Evolutionary conservation across 2,797 vertebrate genomes (phyloP), one percentile per base, ranked within the genome.

Genomic region (Emydoidea blandingii): DNA sequence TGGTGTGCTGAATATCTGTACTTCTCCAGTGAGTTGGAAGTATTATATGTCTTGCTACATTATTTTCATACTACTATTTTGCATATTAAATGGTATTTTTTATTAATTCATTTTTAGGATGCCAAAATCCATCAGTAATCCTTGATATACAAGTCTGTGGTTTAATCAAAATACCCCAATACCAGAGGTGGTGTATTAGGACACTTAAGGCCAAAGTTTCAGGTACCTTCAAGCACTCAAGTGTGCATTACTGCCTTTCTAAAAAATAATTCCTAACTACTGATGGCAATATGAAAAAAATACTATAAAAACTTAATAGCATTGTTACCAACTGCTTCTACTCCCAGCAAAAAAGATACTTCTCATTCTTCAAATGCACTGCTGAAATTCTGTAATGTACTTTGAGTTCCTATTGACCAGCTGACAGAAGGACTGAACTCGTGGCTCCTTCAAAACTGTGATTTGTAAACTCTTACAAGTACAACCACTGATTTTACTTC

Each of bases 301-400:
- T 29, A 27, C 25, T n/a, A 21, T 5, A 44, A 11, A 18, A 29
- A 31, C 19, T 25, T 37, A 95, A 91, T 79, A 93, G 47, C 87
- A 82, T 84, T 23, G 0, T 52, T 82, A 94, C 74, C 84, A 94
- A 87, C 49, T 3, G 1, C 89, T 87, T 83, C 93, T 65, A 21
- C 72, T 76, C 85, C 87, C 82, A 81, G 85, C 83, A 85, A 81
- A 92, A 90, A 85, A 94, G 21, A 72, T 88, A 25, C 86, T 95
- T 95, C 89, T 94, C 81, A 91, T 91, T 80, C 62, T 57, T 85
- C 72, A 74, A 14, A 41, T 44, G 5, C 25, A 78, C 74, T 78
- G 44, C 44, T 78, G 44, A 78, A 78, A 78, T 49, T 27, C 27
- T 78, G n/a, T 41, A 78, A 14, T 5, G 44, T 49, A 78, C 27